phyloP scores from a whole-genome alignment of 2,797 vertebrate genomes.

The Sebastes cheni region DNA sequence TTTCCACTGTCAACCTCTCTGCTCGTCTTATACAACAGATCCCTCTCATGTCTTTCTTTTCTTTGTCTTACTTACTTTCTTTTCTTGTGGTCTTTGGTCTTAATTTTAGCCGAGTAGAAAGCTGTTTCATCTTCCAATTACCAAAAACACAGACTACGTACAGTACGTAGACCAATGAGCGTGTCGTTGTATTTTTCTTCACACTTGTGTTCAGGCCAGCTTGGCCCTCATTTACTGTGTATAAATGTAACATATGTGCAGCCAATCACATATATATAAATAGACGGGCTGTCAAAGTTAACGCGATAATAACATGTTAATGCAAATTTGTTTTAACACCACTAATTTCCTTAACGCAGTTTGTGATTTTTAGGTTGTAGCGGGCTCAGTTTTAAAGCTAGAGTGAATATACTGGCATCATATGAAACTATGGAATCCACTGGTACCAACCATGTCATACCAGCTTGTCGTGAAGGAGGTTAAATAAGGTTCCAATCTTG shows the following conservation, averaged over 20 bases:
- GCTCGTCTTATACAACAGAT: conserved; percentile 16
- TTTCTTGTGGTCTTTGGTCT: background rate
- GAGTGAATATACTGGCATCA: accelerated
- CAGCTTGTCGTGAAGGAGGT: no score
- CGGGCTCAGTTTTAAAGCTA: no score
- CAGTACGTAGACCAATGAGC: conserved; percentile 20
- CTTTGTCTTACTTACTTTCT: background rate
- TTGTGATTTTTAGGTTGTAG: accelerated
- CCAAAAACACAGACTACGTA: conserved; percentile 11
- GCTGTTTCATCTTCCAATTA: conserved; percentile 10
- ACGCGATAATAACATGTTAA: no score
- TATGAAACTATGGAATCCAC: no score
- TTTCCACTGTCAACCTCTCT: conserved; percentile 67
- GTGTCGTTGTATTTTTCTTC: background rate
- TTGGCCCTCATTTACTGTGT: conserved; percentile 15
- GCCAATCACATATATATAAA: conserved; percentile 13
- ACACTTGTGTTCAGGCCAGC: conserved; percentile 17
- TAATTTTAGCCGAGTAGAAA: background rate
- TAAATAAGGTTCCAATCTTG: accelerated
- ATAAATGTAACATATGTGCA: background rate
- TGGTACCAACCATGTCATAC: no score
- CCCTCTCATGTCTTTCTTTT: conserved; percentile 1
- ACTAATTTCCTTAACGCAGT: no score
- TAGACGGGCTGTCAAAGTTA: no score
- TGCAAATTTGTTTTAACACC: no score